Evolutionary conservation across 2,888 invertebrate genomes (phyloP).

Genomic region (Drosophila barbarae): DNA sequence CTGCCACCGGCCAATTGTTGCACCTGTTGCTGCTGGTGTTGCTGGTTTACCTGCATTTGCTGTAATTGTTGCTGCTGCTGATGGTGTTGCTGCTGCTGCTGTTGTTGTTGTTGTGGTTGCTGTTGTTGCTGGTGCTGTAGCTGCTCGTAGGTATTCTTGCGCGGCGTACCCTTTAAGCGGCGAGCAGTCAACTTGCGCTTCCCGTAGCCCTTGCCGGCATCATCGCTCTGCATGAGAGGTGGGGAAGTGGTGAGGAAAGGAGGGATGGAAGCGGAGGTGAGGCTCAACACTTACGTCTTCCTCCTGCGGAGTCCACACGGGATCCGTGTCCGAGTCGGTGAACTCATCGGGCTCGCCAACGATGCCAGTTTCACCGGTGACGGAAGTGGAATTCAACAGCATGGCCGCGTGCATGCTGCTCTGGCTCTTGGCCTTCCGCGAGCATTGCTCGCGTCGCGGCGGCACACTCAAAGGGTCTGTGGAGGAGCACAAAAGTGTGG

Average conservation of each 20-base stretch:
- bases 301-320: constrained; percentile 87
- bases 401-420: constrained; percentile 81
- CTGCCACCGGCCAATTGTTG: constrained; percentile 50
- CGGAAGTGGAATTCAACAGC: constrained; percentile 77
- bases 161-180: constrained; percentile 74
- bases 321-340: constrained; percentile 85
- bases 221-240: constrained; percentile 66
- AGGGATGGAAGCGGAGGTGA: constrained; percentile 5
- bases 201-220: constrained; percentile 68
- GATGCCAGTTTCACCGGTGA: constrained; percentile 66
- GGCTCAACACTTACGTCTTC: constrained; percentile 79
- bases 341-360: constrained; percentile 82
- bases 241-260: constrained; percentile 6
- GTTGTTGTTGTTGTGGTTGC: constrained; percentile 45
- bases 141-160: constrained; percentile 72
- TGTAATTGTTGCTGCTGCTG: constrained; percentile 42
- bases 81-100: constrained; percentile 46
- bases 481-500: constrained; percentile 68
- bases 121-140: constrained; percentile 34
- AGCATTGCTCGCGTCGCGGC: constrained; percentile 83
- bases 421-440: constrained; percentile 84
- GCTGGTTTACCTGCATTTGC: constrained; percentile 20
- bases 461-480: constrained; percentile 80
- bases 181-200: constrained; percentile 75
- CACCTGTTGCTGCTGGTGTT: constrained; percentile 50